Conservation (phyloP, 2,113 vertebrate genomes). For the Phycodurus eques region DNA sequence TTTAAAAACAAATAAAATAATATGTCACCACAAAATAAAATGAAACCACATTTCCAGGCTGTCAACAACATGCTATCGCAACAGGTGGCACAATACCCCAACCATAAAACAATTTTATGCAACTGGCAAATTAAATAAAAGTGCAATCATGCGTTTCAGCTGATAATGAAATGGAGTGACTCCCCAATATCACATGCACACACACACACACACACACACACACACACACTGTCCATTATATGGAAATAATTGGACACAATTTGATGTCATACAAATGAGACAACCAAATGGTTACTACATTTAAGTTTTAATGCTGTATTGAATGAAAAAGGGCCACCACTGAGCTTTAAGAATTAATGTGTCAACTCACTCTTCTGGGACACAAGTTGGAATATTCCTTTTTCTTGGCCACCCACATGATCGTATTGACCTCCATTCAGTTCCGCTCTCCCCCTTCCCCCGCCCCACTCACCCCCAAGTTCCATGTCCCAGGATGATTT, state of each 20-base stretch:
- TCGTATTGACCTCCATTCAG: conserved; percentile 46
- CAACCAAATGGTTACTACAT: not conserved
- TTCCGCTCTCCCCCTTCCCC: conserved; percentile 25
- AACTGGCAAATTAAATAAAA: not conserved
- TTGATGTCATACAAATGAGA: not conserved
- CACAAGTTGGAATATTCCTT: conserved; percentile 26
- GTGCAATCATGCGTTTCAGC: not conserved
- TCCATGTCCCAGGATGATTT: conserved; percentile 54
- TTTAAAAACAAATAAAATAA: not conserved
- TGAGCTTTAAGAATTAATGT: not conserved
- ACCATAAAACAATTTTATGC: not conserved
- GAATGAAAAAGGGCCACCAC: not conserved
- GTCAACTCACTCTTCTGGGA: not conserved
- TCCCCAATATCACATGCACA: not conserved
- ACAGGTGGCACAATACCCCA: not conserved
- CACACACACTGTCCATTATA: not conserved
- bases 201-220: not conserved
- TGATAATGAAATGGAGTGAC: not conserved
- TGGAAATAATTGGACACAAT: not conserved
- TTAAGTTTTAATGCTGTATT: not conserved
- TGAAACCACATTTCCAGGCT: conserved; percentile 5
- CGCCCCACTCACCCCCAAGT: not conserved
- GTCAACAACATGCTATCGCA: conserved; percentile 8
- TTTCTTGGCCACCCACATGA: conserved; percentile 26
- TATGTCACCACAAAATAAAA: not conserved